Percentiles rank a stretch among this genome's conserved stretches.
phyloP scores from a whole-genome alignment of 2,888 invertebrate species.

The Amitus sp. region DNA sequence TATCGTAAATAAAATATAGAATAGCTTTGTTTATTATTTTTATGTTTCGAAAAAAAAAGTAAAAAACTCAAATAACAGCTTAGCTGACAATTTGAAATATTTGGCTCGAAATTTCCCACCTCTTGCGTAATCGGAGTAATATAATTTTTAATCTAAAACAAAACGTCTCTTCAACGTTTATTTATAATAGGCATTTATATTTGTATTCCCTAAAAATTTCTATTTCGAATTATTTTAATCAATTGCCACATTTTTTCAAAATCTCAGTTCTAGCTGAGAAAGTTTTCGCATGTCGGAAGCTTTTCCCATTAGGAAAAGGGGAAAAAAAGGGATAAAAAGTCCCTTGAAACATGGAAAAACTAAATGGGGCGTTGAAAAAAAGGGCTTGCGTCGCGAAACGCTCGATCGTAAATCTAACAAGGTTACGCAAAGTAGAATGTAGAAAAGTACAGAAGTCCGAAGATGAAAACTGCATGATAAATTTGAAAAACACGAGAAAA shows the following conservation, averaged over 20 bases:
- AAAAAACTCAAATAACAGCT: slow-evolving; percentile 21
- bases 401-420: too few relatives aligned
- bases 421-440: too few relatives aligned
- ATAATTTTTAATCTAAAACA: slow-evolving; percentile 11
- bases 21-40: slow-evolving; percentile 27
- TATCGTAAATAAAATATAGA: slow-evolving; percentile 39
- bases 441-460: too few relatives aligned
- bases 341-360: background rate
- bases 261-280: background rate
- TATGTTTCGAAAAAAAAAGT: background rate
- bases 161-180: slow-evolving; percentile 18
- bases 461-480: too few relatives aligned
- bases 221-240: slow-evolving; percentile 19
- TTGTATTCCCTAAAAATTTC: slow-evolving; percentile 31
- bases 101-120: slow-evolving; percentile 21
- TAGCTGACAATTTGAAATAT: slow-evolving; percentile 18
- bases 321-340: background rate
- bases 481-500: too few relatives aligned
- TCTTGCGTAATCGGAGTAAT: slow-evolving; percentile 8
- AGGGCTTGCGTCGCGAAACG: too few relatives aligned
- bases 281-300: background rate
- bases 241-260: slow-evolving; percentile 21
- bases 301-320: background rate
- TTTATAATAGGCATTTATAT: slow-evolving; percentile 34
- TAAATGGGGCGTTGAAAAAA: slow-evolving; percentile 8